Base-by-base conservation (phyloP, 2,797 vertebrate species). In the Scolopax bukidnonensis region DNA sequence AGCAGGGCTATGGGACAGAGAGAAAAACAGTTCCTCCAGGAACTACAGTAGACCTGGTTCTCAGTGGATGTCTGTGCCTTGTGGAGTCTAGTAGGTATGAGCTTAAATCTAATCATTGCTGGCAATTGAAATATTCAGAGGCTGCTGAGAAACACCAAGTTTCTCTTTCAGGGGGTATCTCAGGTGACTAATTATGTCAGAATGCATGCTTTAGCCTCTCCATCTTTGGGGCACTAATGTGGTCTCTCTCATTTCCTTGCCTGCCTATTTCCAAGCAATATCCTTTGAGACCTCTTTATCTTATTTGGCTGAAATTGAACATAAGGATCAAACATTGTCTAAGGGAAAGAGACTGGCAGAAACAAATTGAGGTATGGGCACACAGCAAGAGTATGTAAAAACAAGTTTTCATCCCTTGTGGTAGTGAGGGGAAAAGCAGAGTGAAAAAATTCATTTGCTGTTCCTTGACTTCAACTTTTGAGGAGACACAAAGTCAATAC, bases 161-260 rank as follows among this genome's bases (percentile, higher is more conserved):
- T 95, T 89, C 84, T 92, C 28, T 96, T 93, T 93, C 40, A 63
- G 12, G 11, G 36, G 28, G 9, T 87, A 41, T 80, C 91, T 92
- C 71, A 60, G 75, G 87, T 92, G 91, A 77, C 90, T 93, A 89
- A 89, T 89, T 95, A 92, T 64, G 91, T 94, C 89, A 94, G 79
- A 95, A 95, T 61, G 12, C 40, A 75, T 92, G 53, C 53, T 68
- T 94, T 56, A 80, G 48, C 68, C 57, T 80, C 59, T 95, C 69
- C 48, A 57, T 93, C 79, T 95, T 70, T 56, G 60, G 43, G 30
- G 17, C 3, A 4, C 19, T 89, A 85, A 87, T 87, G 38, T 0
- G 0, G 40, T 57, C 53, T 91, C 43, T 60, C 61, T 82, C 28
- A 25, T 91, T 95, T 89, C 1, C 0, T 54, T 91, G 47, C 60